phyloP scores from a whole-genome alignment of 37 sponge, comb jelly and placozoan species.

The Aphrocallistes beatrix region DNA sequence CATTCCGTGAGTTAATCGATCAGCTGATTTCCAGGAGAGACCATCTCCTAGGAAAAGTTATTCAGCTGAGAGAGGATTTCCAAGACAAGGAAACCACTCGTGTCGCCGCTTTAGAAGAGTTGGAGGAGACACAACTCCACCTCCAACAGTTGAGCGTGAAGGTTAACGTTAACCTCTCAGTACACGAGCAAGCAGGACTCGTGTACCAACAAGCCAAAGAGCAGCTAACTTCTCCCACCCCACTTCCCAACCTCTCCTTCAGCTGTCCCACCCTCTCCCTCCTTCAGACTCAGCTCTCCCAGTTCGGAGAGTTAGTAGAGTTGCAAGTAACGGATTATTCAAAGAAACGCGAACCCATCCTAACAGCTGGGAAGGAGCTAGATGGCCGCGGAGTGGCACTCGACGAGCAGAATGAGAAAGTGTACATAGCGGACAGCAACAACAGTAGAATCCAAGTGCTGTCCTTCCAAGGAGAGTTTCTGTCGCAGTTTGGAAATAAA shows the following conservation, averaged over 20 bases:
- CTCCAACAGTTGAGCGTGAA: not conserved
- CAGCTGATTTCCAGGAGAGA: not conserved
- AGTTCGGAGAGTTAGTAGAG: too few relatives aligned
- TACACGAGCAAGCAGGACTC: not conserved
- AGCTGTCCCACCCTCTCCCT: too few relatives aligned
- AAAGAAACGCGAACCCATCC: not conserved
- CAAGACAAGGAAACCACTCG: not conserved
- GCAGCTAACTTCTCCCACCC: not conserved
- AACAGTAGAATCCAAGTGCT: not conserved
- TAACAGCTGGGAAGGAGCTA: not conserved
- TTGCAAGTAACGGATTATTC: not conserved
- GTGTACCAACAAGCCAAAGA: not conserved
- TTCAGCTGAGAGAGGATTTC: not conserved
- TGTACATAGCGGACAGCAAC: not conserved
- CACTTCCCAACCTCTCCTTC: too few relatives aligned
- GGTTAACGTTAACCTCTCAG: not conserved
- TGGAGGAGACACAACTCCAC: not conserved
- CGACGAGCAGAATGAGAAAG: not conserved
- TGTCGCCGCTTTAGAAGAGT: not conserved
- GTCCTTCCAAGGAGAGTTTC: not conserved
- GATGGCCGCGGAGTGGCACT: not conserved
- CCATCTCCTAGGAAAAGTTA: not conserved
- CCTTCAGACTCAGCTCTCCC: too few relatives aligned
- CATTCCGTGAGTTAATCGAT: not conserved
- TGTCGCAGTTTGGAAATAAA: not conserved